Base-by-base conservation (phyloP, 2,113 vertebrate species). In the Ctenomys sociabilis region DNA sequence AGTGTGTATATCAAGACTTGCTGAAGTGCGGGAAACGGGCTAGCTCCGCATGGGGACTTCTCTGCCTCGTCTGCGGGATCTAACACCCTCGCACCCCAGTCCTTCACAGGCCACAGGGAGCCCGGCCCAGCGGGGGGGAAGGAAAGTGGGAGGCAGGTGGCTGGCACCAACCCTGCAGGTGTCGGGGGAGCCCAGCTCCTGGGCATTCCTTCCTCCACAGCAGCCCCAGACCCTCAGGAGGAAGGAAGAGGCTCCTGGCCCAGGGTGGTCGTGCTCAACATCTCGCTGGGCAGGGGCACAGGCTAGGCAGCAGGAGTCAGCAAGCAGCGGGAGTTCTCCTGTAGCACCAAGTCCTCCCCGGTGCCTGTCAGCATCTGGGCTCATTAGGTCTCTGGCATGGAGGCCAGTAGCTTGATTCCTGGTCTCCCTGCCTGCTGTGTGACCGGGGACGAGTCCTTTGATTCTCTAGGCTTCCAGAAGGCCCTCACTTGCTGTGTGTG, bases 51-150 rank as follows among this genome's bases (percentile, higher is more conserved):
- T 1, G 30, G 88, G 7, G 30, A 54, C 64, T 40, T 30, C 37
- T 32, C 10, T 52, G 81, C 1, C 66, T 40, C 43, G 80, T 68
- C 19, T 22, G 28, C 3, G 52, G 59, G 5, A 0, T 16, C 30
- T 26, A 9, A 13, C 0, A 4, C 13, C 81, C 45, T 57, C 4
- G 77, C 19, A 14, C 70, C 9, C 1, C 6, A 16, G 1, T 59
- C 54, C 82, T 75, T 11, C 45, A 13, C 28, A 24, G 5, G 40
- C n/a, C 13, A 0, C 52, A 5, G 40, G 63, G 54, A 8, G 3
- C 72, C 45, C 14, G 59, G 7, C 40, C 19, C 52, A 5, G 14
- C 57, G 1, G 37, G 16, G 16, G 64, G 32, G 16, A 59, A 43
- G 43, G 40, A 37, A 30, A 7, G n/a, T 40, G n/a, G 88, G 64